Evolutionary conservation across 2,797 vertebrate species (phyloP).

Genomic region (Argyrosomus regius): DNA sequence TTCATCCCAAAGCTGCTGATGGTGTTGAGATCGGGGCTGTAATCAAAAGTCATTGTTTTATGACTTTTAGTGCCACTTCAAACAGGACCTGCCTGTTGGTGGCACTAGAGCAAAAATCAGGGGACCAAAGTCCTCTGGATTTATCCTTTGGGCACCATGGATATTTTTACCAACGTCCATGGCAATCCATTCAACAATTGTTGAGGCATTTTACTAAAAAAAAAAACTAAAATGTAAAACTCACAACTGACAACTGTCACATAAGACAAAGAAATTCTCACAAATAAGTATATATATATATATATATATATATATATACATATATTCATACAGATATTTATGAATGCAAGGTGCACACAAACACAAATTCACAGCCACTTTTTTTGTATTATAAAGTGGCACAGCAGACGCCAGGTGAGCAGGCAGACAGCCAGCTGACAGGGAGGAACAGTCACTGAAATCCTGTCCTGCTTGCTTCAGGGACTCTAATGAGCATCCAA

Average conservation of each 20-base stretch:
- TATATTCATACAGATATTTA: constrained; percentile 3
- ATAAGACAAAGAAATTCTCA: background rate
- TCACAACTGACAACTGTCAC: background rate
- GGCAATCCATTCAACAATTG: background rate
- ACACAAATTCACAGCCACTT: constrained; percentile 78
- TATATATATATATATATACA: background rate
- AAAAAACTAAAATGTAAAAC: background rate
- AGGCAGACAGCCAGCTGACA: constrained; percentile 58
- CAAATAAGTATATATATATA: background rate
- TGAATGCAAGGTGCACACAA: background rate
- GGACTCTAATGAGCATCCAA: constrained; percentile 66
- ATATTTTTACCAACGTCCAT: background rate
- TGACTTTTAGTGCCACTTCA: no score
- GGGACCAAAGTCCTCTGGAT: background rate
- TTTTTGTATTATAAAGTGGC: background rate
- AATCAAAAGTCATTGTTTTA: background rate
- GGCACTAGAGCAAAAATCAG: background rate
- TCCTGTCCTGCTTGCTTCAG: constrained; percentile 34
- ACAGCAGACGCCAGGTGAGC: constrained; percentile 62
- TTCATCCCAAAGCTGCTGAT: background rate
- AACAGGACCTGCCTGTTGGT: background rate
- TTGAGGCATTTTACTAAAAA: background rate
- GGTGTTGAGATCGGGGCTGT: background rate
- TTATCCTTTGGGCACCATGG: background rate
- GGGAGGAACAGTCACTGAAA: constrained; percentile 56